Evolutionary conservation across 2,888 invertebrate genomes (phyloP).

Genomic region (Gerris lacustris): DNA sequence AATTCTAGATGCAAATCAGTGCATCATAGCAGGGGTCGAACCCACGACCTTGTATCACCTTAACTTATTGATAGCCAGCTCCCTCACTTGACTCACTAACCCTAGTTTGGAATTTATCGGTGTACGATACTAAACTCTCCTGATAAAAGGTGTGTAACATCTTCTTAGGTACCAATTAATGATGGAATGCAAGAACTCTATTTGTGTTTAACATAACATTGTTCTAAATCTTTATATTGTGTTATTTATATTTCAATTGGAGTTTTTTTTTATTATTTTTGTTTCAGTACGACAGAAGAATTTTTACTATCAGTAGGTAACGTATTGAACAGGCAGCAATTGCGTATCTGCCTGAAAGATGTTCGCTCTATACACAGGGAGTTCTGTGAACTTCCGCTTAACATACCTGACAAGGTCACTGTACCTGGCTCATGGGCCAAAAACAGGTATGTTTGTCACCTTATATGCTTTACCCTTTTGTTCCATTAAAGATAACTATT

Average conservation of each 20-base stretch:
- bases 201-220: too few relatives aligned
- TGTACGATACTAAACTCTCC: too few relatives aligned
- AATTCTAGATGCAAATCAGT: too few relatives aligned
- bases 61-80: too few relatives aligned
- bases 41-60: too few relatives aligned
- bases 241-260: not conserved
- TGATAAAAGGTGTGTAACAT: too few relatives aligned
- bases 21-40: too few relatives aligned
- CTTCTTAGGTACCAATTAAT: too few relatives aligned
- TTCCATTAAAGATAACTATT: not conserved
- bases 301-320: slow-evolving; percentile 43
- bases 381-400: slow-evolving; percentile 88
- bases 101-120: too few relatives aligned
- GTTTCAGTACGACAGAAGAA: slow-evolving; percentile 39
- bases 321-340: slow-evolving; percentile 42
- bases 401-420: slow-evolving; percentile 79
- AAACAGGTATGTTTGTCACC: slow-evolving; percentile 41
- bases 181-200: too few relatives aligned
- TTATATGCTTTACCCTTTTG: not conserved
- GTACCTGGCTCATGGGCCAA: slow-evolving; percentile 79
- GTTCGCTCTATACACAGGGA: slow-evolving; percentile 58
- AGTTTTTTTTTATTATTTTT: slow-evolving; percentile 15
- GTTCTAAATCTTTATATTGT: too few relatives aligned
- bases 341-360: slow-evolving; percentile 41
- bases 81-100: too few relatives aligned